Conservation (phyloP, 2,797 vertebrate species). For the Chelonia mydas region DNA sequence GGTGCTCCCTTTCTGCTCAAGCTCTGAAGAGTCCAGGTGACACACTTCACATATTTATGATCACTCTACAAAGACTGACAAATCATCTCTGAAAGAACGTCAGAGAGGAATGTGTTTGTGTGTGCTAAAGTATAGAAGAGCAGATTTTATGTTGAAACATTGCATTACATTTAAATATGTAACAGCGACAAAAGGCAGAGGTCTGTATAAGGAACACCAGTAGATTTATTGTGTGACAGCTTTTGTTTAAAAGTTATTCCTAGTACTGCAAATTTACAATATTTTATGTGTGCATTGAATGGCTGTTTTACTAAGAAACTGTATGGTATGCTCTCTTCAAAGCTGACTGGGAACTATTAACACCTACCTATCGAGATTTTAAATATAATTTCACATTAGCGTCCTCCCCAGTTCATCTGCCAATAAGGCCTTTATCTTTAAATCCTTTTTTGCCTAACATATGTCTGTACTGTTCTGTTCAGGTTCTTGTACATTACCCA, state of each 20-base stretch:
- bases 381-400: not conserved
- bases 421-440: not conserved
- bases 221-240: not conserved
- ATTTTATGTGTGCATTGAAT: not conserved
- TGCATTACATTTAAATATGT: not conserved
- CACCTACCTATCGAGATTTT: not conserved
- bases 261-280: not conserved
- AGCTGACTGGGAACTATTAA: not conserved
- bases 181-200: not conserved
- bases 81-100: not conserved
- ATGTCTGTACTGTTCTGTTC: not conserved
- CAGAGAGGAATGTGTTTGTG: not conserved
- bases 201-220: not conserved
- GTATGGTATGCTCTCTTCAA: not conserved
- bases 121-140: not conserved
- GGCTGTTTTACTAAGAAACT: not conserved
- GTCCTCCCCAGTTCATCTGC: not conserved
- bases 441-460: not conserved
- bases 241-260: not conserved
- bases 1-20: not conserved
- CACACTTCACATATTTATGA: not conserved
- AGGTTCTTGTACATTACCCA: not conserved
- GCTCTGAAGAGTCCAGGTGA: not conserved
- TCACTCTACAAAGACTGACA: not conserved
- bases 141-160: not conserved